Conservation (phyloP, 2,113 vertebrate species). For the Phalacrocorax aristotelis region DNA sequence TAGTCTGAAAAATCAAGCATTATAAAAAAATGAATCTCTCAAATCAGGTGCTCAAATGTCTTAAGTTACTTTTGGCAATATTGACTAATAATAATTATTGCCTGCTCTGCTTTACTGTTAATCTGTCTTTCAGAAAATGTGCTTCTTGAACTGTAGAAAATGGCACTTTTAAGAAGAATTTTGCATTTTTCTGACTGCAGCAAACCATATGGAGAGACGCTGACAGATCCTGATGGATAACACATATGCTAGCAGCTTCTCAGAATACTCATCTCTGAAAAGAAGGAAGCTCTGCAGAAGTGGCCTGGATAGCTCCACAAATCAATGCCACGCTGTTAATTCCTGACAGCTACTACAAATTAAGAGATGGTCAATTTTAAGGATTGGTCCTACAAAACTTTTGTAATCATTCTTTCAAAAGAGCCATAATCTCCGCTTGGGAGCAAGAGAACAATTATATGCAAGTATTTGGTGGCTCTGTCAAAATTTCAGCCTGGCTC, state of each 20-base stretch:
- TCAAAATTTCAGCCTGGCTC: neutral
- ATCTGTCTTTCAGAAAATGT: neutral
- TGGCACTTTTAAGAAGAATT: neutral
- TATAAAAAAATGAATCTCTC: neutral
- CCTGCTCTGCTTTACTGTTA: neutral
- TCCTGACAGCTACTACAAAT: slow-evolving; percentile 18
- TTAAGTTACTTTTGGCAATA: neutral
- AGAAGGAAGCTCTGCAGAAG: neutral
- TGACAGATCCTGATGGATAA: slow-evolving; percentile 14
- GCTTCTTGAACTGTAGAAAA: neutral
- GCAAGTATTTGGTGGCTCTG: neutral
- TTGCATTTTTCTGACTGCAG: slow-evolving; percentile 4
- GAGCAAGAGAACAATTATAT: neutral
- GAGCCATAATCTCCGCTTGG: neutral
- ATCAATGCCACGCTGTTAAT: slow-evolving; percentile 29
- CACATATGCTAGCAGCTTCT: neutral
- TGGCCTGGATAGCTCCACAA: slow-evolving; percentile 29
- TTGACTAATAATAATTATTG: neutral
- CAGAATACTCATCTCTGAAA: slow-evolving; percentile 28
- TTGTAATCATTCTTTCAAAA: neutral
- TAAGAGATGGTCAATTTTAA: slow-evolving; percentile 30
- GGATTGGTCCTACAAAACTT: neutral
- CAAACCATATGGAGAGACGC: neutral
- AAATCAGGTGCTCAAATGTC: neutral
- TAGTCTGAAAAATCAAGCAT: neutral